Conservation (phyloP, 2,888 invertebrate species). For the Xanthia icteritia region DNA sequence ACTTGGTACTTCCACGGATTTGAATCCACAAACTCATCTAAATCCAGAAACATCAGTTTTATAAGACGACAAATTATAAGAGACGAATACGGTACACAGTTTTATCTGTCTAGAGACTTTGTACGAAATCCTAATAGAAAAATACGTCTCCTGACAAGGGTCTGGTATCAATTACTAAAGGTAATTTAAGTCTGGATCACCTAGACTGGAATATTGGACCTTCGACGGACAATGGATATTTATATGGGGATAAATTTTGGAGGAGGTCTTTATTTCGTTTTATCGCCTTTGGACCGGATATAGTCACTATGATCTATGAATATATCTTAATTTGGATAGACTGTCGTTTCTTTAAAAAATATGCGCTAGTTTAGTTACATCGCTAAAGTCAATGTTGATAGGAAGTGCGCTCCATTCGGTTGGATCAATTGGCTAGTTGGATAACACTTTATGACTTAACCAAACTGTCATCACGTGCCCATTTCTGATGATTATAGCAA, state of each 20-base stretch:
- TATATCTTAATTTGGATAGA: slow-evolving; percentile 9
- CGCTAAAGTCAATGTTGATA: background rate
- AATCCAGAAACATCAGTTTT: background rate
- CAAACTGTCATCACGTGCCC: background rate
- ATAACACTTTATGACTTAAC: background rate
- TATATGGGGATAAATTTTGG: slow-evolving; percentile 31
- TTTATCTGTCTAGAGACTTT: slow-evolving; percentile 36
- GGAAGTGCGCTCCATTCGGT: background rate
- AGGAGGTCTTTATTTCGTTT: slow-evolving; percentile 20
- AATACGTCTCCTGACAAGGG: slow-evolving; percentile 70
- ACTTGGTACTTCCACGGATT: too few relatives aligned
- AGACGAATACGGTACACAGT: slow-evolving; percentile 4
- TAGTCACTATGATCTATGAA: background rate
- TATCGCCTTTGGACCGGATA: slow-evolving; percentile 1
- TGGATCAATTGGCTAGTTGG: background rate
- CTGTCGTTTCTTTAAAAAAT: background rate
- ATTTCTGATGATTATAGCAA: background rate
- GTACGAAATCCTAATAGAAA: slow-evolving; percentile 67
- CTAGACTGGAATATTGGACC: slow-evolving; percentile 44
- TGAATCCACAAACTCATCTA: background rate
- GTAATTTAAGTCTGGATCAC: slow-evolving; percentile 65
- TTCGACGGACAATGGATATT: slow-evolving; percentile 46
- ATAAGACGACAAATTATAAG: background rate
- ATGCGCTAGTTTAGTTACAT: background rate
- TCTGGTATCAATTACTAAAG: slow-evolving; percentile 70